Percentiles rank a stretch among this genome's conserved stretches.
Evolutionary conservation across 2,888 invertebrate species (phyloP).

Genomic region (Drosophila neutralis): DNA sequence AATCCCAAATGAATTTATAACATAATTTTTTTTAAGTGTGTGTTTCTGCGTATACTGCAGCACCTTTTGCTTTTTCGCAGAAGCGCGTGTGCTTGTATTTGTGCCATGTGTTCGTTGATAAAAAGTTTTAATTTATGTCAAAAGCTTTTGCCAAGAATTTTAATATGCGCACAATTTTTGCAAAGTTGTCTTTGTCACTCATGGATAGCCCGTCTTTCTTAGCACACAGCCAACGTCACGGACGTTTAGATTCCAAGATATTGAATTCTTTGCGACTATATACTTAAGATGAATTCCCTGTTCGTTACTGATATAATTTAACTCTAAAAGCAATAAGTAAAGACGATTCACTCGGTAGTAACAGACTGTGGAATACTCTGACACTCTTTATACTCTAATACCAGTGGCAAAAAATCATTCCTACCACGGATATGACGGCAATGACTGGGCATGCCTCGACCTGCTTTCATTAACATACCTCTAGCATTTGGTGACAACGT

Average conservation of each 20-base stretch:
- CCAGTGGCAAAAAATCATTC: not conserved
- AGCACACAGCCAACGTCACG: constrained; percentile 3
- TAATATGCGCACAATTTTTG: constrained; percentile 82
- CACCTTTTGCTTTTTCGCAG: constrained; percentile 27
- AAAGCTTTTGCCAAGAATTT: constrained; percentile 84
- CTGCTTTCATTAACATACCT: not conserved
- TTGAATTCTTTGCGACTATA: constrained; percentile 53
- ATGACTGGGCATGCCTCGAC: not conserved
- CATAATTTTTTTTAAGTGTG: not conserved
- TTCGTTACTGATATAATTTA: not conserved
- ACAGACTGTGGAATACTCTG: not conserved
- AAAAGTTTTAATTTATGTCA: constrained; percentile 85
- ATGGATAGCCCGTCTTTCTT: constrained; percentile 34
- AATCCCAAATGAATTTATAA: not conserved
- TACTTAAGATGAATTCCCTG: constrained; percentile 16
- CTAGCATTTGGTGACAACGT: not conserved
- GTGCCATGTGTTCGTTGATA: constrained; percentile 55
- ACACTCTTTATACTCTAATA: not conserved
- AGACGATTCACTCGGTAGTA: not conserved
- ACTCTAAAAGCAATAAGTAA: not conserved
- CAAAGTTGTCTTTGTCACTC: constrained; percentile 67
- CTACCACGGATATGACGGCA: not conserved
- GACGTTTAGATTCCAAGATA: constrained; percentile 35
- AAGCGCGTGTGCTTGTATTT: constrained; percentile 13
- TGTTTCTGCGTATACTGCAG: not conserved